Percentiles rank a stretch among this genome's conserved stretches.
These are phyloP conservation scores for Sinodicranocentrus sp. DNA, from an alignment of 2,888 invertebrate species.

Conservation along the genomic window DNA sequence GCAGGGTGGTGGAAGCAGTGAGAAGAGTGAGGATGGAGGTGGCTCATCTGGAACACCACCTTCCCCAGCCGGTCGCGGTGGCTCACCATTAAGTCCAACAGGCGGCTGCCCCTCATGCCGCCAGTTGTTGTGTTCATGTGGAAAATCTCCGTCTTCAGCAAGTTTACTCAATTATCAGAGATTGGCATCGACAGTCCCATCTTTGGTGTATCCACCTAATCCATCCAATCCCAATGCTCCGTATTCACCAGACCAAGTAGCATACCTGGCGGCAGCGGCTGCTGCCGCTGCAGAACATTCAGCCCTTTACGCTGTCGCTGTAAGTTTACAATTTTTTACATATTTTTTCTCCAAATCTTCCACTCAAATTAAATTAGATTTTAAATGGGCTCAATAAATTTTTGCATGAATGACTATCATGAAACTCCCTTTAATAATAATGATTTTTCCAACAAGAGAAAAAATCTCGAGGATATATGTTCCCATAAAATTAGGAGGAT, in stretches of 20 bases:
- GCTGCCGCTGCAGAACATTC: slow-evolving; percentile 75
- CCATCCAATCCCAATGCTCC: slow-evolving; percentile 73
- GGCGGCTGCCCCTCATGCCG: slow-evolving; percentile 76
- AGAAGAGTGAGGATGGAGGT: slow-evolving; percentile 76
- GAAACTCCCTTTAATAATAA: no score
- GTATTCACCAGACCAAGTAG: slow-evolving; percentile 76
- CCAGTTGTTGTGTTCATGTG: slow-evolving; percentile 77
- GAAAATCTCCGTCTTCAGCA: slow-evolving; percentile 78
- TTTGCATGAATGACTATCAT: not conserved
- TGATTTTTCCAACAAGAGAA: no score
- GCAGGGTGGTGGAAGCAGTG: slow-evolving; percentile 73
- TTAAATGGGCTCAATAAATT: not conserved
- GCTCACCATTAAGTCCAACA: slow-evolving; percentile 66
- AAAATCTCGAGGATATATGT: no score
- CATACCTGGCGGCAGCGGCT: slow-evolving; percentile 76
- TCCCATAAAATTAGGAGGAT: no score
- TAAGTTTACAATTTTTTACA: slow-evolving; percentile 61
- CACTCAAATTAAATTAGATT: not conserved
- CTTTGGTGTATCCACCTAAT: slow-evolving; percentile 76
- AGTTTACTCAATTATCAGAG: slow-evolving; percentile 78
- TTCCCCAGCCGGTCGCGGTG: slow-evolving; percentile 73
- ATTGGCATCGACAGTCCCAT: slow-evolving; percentile 77
- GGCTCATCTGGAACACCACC: slow-evolving; percentile 73
- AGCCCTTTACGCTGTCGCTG: slow-evolving; percentile 77
- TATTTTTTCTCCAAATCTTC: not conserved